Percentiles rank a stretch among this genome's conserved stretches.
Evolutionary conservation across 2,888 invertebrate genomes (phyloP).

Genomic region (Ormyrus rosae): DNA sequence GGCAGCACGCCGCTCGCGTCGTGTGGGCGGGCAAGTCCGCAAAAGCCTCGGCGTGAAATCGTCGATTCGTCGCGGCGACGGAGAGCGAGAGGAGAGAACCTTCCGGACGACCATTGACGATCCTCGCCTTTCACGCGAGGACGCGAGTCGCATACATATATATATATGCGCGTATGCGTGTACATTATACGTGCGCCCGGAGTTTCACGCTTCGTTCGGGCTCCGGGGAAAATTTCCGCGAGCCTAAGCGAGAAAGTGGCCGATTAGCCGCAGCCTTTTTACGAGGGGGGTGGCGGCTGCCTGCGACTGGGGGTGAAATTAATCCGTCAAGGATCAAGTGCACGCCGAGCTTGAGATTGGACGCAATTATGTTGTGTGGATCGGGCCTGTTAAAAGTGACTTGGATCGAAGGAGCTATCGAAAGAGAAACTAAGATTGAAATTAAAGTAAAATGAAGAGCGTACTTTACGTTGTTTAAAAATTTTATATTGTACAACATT

Average conservation of each 20-base stretch:
- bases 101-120: constrained; percentile 58
- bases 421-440: too few relatives aligned
- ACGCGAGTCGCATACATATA: background rate
- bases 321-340: constrained; percentile 53
- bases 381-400: too few relatives aligned
- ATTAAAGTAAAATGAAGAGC: too few relatives aligned
- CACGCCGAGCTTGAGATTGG: background rate
- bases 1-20: constrained; percentile 45
- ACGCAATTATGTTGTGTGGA: constrained; percentile 20
- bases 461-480: too few relatives aligned
- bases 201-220: constrained; percentile 35
- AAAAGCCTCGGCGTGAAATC: constrained; percentile 75
- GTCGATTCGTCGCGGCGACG: constrained; percentile 71
- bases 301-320: constrained; percentile 6
- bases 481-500: too few relatives aligned
- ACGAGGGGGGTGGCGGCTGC: constrained; percentile 18
- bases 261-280: constrained; percentile 49
- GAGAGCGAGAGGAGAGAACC: constrained; percentile 7
- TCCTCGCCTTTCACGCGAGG: constrained; percentile 8
- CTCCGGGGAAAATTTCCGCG: constrained; percentile 45
- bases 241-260: constrained; percentile 51
- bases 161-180: background rate
- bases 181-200: constrained; percentile 6
- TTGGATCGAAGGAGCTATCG: too few relatives aligned
- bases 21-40: constrained; percentile 74